Conservation (phyloP, 92 coral and sea anemone genomes). For the Metridium senile region DNA sequence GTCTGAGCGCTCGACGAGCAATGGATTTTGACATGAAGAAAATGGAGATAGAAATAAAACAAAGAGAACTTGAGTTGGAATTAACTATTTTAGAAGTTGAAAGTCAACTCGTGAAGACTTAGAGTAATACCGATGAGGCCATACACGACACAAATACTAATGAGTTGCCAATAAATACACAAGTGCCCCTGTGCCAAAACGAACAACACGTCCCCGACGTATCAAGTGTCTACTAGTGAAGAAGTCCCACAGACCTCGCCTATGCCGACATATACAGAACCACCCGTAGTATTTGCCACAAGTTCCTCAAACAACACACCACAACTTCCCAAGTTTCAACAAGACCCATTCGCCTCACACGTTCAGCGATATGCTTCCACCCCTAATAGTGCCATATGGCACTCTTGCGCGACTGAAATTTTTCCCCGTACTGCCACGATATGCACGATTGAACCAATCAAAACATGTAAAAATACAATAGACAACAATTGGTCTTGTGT, state of each 20-base stretch:
- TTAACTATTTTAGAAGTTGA: not conserved
- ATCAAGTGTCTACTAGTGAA: not conserved
- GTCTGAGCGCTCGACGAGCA: not conserved
- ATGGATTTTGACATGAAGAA: not conserved
- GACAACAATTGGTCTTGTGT: no score
- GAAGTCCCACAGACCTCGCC: constrained; percentile 9
- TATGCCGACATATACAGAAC: not conserved
- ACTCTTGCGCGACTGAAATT: no score
- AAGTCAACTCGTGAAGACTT: not conserved
- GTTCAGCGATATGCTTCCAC: not conserved
- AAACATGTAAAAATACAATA: no score
- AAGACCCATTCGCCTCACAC: no score
- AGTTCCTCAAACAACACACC: not conserved
- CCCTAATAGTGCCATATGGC: no score
- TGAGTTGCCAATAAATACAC: no score
- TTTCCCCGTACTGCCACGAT: no score
- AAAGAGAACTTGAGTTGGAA: not conserved
- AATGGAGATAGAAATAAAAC: not conserved
- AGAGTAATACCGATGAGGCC: not conserved
- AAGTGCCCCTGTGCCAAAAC: no score
- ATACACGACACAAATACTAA: not conserved
- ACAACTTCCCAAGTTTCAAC: not conserved
- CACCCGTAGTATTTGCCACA: constrained; percentile 2
- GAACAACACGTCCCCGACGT: no score
- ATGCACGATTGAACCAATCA: no score